Percentiles rank a stretch among this genome's conserved stretches.
Evolutionary conservation across 2,797 vertebrate species (phyloP).

Genomic region (Agapornis canus): DNA sequence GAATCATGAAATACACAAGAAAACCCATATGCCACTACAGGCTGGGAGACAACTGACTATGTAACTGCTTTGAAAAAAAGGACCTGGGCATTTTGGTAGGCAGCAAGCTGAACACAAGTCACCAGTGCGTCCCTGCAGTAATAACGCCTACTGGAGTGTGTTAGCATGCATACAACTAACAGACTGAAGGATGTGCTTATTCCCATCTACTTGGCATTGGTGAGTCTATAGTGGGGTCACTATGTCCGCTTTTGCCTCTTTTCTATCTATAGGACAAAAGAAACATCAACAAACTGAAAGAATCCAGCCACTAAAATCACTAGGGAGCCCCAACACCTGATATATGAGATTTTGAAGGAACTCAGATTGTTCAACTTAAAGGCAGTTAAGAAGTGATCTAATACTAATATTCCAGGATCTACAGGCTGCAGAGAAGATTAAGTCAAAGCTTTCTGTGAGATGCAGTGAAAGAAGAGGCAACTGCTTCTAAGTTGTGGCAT

Average conservation of each 20-base stretch:
- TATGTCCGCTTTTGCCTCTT: neutral
- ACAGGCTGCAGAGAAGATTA: neutral
- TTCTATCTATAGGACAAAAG: neutral
- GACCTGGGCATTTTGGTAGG: neutral
- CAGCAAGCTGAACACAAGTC: neutral
- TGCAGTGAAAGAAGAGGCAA: neutral
- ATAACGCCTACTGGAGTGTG: neutral
- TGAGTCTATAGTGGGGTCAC: neutral
- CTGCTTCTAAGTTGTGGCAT: neutral
- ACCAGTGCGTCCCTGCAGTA: neutral
- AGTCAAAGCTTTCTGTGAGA: neutral
- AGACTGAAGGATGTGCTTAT: neutral
- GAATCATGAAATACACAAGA: neutral
- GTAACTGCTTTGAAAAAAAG: neutral
- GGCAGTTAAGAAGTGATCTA: neutral
- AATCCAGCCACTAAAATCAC: neutral
- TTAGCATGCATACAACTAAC: rapidly evolving
- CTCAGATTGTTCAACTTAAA: neutral
- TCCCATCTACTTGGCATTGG: neutral
- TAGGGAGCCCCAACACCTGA: neutral
- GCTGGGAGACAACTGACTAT: neutral
- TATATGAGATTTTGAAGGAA: neutral
- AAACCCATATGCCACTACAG: neutral
- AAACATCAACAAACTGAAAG: neutral
- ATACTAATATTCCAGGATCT: neutral